These are phyloP conservation scores for Nomada fucata DNA, from an alignment of 2,888 invertebrate genomes.

Conservation along the genomic window DNA sequence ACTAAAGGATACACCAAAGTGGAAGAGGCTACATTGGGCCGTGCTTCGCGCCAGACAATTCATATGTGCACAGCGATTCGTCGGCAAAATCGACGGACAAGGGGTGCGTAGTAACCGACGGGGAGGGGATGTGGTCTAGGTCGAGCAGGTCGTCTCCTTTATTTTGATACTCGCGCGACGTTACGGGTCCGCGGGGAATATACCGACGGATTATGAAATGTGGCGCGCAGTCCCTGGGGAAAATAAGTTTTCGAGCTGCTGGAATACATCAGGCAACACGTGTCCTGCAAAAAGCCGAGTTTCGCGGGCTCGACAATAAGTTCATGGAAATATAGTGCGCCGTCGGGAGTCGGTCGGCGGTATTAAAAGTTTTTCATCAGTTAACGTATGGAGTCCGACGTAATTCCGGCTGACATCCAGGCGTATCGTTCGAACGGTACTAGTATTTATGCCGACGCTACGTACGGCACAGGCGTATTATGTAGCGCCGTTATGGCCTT, in stretches of 20 bases:
- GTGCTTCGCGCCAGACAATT: not conserved
- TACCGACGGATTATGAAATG: slow-evolving; percentile 75
- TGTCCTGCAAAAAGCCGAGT: slow-evolving; percentile 80
- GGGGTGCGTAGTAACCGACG: too few species aligned
- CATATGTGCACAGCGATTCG: slow-evolving; percentile 1
- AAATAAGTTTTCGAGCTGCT: slow-evolving; percentile 77
- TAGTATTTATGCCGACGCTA: slow-evolving; percentile 19
- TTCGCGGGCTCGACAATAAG: slow-evolving; percentile 76
- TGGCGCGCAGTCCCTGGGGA: slow-evolving; percentile 73
- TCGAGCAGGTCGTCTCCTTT: slow-evolving; percentile 56
- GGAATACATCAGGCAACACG: slow-evolving; percentile 80
- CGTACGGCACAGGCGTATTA: not conserved
- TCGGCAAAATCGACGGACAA: not conserved
- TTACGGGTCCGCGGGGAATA: slow-evolving; percentile 64
- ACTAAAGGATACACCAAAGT: not conserved
- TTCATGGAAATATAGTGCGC: slow-evolving; percentile 79
- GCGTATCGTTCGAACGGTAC: slow-evolving; percentile 30
- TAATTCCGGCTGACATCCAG: slow-evolving; percentile 58
- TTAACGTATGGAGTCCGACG: slow-evolving; percentile 73
- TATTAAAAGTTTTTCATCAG: slow-evolving; percentile 79
- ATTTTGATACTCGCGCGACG: slow-evolving; percentile 69
- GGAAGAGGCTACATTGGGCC: not conserved
- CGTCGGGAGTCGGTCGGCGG: slow-evolving; percentile 69
- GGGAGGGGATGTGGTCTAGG: not conserved
- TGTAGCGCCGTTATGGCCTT: not conserved